phyloP scores from a whole-genome alignment of 1,140 invertebrate species.

The Gonioctena quinquepunctata region DNA sequence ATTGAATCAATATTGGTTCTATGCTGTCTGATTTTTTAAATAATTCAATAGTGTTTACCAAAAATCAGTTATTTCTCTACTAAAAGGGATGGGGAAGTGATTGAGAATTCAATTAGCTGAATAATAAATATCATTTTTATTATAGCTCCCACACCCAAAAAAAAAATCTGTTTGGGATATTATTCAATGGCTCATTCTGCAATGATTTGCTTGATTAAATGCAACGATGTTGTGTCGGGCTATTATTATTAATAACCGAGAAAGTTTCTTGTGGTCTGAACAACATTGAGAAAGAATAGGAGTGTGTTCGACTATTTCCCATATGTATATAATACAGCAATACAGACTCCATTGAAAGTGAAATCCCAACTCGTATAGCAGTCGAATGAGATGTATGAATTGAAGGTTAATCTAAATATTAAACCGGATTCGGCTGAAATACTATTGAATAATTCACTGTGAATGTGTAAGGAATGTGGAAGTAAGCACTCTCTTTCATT shows the following conservation, averaged over 20 bases:
- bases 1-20: no score
- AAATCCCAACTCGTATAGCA: background rate
- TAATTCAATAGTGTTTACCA: background rate
- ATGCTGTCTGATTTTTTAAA: no score
- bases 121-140: background rate
- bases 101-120: background rate
- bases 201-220: background rate
- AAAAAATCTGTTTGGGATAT: no score
- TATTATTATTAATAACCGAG: background rate
- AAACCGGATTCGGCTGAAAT: no score
- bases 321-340: no score
- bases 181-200: no score
- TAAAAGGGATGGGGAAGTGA: background rate
- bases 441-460: no score
- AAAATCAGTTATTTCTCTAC: background rate
- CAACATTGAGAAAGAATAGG: background rate
- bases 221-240: background rate
- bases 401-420: background rate
- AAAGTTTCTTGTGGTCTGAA: background rate
- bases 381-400: background rate
- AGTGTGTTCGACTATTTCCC: background rate
- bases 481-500: no score
- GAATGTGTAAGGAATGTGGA: no score
- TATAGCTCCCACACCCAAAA: background rate
- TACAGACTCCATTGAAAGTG: background rate